Evolutionary conservation across 2,888 invertebrate genomes (phyloP), one percentile per base, ranked within the genome.

Genomic region (Cryptosula pallasiana): DNA sequence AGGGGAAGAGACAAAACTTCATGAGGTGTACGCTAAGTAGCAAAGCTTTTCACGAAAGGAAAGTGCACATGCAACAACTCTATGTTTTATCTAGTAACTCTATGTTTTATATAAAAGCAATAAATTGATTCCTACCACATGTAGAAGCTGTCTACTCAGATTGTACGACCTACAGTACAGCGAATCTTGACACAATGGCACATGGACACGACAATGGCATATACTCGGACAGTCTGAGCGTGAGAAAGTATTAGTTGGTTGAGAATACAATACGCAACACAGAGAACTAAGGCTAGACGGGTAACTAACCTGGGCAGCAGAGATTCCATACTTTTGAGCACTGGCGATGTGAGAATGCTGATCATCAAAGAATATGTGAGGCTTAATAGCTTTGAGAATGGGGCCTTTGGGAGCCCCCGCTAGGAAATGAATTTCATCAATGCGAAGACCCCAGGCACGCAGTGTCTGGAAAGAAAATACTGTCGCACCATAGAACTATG

Each of bases 321-420:
- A 35, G 5, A 69, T 69, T 20, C 69, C 69, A 35, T 35, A 69
- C 32, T 16, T 20, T 23, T 69, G 23, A 35, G 69, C 69, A 23
- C 69, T 69, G n/a, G 9, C 34, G 23, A 69, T 69, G 69, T 69
- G 69, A 5, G 69, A 9, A 35, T 69, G 69, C 69, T 69, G 69
- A 23, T 69, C 69, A 35, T 69, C 69, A 35, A 69, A 69, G 32
- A 69, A 69, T 5, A 69, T 32, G 32, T 69, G 69, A 9, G 69
- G 69, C 69, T 69, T 13, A 20, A 69, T 69, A 5, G 69, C 69
- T 9, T 36, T 32, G n/a, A 69, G 34, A 20, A 69, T 36, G 23
- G 69, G 69, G 34, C 69, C 69, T 25, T 69, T 69, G 27, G 69
- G 34, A 9, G 69, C 69, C n/a, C 32, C 69, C n/a, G 69, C 69